Evolutionary conservation across 2,797 vertebrate species (phyloP).

Genomic region (Tachyglossus aculeatus): DNA sequence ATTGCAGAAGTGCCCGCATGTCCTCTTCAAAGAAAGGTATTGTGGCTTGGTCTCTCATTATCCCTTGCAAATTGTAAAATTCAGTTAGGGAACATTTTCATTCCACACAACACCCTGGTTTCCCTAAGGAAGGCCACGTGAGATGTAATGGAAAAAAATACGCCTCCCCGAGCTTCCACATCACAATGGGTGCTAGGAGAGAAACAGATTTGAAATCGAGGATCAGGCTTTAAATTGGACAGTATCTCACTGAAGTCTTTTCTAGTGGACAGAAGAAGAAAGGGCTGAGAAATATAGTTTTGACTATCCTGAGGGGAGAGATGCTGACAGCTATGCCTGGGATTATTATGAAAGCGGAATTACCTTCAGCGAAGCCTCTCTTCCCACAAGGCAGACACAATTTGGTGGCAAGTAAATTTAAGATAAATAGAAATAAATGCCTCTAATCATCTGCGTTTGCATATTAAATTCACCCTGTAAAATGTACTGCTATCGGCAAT

Average conservation of each 20-base stretch:
- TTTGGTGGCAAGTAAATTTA: neutral
- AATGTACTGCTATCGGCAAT: neutral
- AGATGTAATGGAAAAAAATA: too few relatives aligned
- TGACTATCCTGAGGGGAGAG: neutral
- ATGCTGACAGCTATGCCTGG: neutral
- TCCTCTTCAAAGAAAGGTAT: too few relatives aligned
- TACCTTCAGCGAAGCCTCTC: neutral
- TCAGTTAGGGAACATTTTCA: too few relatives aligned
- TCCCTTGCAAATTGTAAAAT: too few relatives aligned
- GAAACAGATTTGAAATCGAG: neutral
- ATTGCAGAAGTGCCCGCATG: too few relatives aligned
- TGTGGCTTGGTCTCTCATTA: too few relatives aligned
- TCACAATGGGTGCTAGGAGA: neutral
- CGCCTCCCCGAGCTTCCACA: neutral
- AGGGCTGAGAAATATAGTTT: neutral
- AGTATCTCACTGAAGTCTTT: neutral
- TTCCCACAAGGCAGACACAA: conserved; percentile 25
- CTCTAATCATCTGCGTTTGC: conserved; percentile 2
- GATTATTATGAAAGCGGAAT: neutral
- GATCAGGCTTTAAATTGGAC: neutral
- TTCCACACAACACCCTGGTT: too few relatives aligned
- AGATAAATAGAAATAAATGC: conserved; percentile 16
- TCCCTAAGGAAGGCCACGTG: too few relatives aligned
- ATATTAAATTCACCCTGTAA: conserved; percentile 1
- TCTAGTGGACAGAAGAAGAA: neutral